phyloP scores from a whole-genome alignment of 2,888 invertebrate genomes.

The Linnaemya vulpina region DNA sequence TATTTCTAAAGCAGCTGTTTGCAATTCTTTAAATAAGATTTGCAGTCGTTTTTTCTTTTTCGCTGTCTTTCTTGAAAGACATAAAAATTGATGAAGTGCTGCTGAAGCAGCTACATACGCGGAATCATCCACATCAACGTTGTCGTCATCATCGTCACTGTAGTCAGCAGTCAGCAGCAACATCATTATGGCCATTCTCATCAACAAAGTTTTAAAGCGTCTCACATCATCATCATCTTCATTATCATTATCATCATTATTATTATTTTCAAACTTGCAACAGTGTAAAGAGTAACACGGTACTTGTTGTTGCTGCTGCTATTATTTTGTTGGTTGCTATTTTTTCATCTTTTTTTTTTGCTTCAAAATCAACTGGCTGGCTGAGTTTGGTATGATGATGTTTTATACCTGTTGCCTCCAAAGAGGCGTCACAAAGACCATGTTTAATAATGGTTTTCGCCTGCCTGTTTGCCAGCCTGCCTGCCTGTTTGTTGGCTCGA shows the following conservation, averaged over 20 bases:
- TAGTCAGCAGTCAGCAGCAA: slow-evolving; percentile 38
- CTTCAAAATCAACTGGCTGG: slow-evolving; percentile 13
- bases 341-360: not conserved
- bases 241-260: slow-evolving; percentile 40
- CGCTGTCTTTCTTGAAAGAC: slow-evolving; percentile 62
- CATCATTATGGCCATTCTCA: slow-evolving; percentile 50
- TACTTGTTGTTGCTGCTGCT: slow-evolving; percentile 6
- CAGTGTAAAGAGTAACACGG: slow-evolving; percentile 71
- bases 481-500: slow-evolving; percentile 19
- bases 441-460: slow-evolving; percentile 68
- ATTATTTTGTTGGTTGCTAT: not conserved
- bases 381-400: slow-evolving; percentile 42
- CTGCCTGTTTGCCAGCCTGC: slow-evolving; percentile 30
- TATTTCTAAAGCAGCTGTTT: slow-evolving; percentile 70
- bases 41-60: slow-evolving; percentile 46
- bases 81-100: slow-evolving; percentile 75
- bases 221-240: slow-evolving; percentile 38
- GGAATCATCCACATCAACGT: slow-evolving; percentile 59
- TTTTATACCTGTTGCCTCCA: slow-evolving; percentile 54
- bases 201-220: slow-evolving; percentile 52
- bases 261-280: slow-evolving; percentile 52
- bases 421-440: slow-evolving; percentile 69
- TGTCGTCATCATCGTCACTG: slow-evolving; percentile 69
- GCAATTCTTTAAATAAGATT: slow-evolving; percentile 71
- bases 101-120: slow-evolving; percentile 70